Conservation (phyloP, 2,113 vertebrate genomes). For the Cavia aperea region DNA sequence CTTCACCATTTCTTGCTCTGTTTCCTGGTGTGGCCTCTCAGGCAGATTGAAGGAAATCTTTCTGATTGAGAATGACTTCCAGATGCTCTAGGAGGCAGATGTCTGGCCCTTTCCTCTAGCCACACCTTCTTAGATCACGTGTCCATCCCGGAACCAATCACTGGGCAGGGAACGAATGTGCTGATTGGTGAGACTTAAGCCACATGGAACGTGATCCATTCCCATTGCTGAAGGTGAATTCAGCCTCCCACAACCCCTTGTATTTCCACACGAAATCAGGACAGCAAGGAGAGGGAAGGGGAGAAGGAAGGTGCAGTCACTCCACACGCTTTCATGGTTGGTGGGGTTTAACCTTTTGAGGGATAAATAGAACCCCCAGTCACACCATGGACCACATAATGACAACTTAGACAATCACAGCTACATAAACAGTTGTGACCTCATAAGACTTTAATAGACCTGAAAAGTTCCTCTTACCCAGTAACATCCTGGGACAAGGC, state of each 20-base stretch:
- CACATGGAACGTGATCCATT: background rate
- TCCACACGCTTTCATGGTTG: background rate
- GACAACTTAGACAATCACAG: background rate
- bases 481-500: background rate
- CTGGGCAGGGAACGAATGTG: background rate
- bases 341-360: background rate
- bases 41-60: background rate
- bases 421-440: background rate
- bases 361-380: background rate
- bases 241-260: background rate
- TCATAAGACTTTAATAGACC: background rate
- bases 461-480: background rate
- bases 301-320: background rate
- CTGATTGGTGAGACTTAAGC: background rate
- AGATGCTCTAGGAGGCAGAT: background rate
- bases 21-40: background rate
- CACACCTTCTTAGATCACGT: background rate
- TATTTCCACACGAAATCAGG: background rate
- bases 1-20: background rate
- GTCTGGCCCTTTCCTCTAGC: background rate
- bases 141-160: background rate
- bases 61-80: background rate
- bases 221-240: background rate
- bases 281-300: background rate
- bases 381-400: background rate